Conservation (phyloP, 2,113 vertebrate genomes). For the Bujurquina vittata region DNA sequence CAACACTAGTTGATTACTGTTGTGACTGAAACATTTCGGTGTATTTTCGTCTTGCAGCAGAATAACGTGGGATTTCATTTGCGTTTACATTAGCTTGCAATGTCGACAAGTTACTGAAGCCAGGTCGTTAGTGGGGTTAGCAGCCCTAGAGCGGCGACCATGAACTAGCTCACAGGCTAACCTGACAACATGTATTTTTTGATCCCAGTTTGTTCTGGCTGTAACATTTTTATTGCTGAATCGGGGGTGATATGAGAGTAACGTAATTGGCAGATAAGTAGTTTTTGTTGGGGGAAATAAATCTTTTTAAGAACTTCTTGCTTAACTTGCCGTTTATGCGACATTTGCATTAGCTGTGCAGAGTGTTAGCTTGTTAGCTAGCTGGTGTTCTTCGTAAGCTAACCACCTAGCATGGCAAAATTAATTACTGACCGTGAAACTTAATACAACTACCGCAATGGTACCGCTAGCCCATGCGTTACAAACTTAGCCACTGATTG, state of each 20-base stretch:
- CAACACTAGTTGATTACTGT: background rate
- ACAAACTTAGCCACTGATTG: background rate
- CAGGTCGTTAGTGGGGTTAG: slow-evolving; percentile 46
- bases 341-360: slow-evolving; percentile 34
- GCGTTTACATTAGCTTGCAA: slow-evolving; percentile 9
- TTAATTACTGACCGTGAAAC: background rate
- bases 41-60: background rate
- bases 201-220: background rate
- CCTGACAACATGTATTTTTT: slow-evolving; percentile 37
- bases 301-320: slow-evolving; percentile 19
- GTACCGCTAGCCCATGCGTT: background rate
- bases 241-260: background rate
- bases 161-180: slow-evolving; percentile 72
- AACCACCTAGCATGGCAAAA: background rate
- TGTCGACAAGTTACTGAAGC: slow-evolving; percentile 48
- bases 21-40: background rate
- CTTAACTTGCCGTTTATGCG: slow-evolving; percentile 54
- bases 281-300: background rate
- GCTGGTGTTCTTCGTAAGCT: slow-evolving; percentile 28
- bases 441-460: background rate
- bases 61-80: background rate
- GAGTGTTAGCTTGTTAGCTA: slow-evolving; percentile 40
- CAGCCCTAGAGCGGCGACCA: slow-evolving; percentile 31
- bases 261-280: background rate
- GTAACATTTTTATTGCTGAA: background rate